Evolutionary conservation across 2,888 invertebrate species (phyloP).

Genomic region (Ormyrus rosae): DNA sequence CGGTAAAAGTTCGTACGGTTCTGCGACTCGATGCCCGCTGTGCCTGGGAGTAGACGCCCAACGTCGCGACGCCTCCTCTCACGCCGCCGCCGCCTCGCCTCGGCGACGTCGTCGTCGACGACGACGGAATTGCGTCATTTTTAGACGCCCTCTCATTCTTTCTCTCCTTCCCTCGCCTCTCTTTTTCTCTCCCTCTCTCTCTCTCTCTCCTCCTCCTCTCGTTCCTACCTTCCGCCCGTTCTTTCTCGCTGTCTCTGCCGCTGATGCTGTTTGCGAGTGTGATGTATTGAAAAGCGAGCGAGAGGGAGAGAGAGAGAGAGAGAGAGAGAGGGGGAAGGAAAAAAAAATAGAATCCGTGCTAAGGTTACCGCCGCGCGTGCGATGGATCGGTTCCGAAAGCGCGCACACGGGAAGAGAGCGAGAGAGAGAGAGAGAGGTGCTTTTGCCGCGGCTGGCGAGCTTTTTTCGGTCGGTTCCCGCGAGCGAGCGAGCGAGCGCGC

Average conservation of each 20-base stretch:
- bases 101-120: slow-evolving; percentile 31
- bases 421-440: neutral
- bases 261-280: neutral
- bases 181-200: slow-evolving; percentile 55
- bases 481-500: too few species aligned
- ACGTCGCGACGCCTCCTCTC: slow-evolving; percentile 58
- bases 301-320: neutral
- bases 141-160: slow-evolving; percentile 56
- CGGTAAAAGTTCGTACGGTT: slow-evolving; percentile 74
- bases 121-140: slow-evolving; percentile 53
- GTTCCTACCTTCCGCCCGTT: neutral
- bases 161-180: slow-evolving; percentile 52
- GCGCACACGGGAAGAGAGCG: too few species aligned
- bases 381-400: neutral
- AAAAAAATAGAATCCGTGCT: slow-evolving; percentile 74
- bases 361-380: slow-evolving; percentile 68
- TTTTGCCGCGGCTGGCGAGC: slow-evolving; percentile 10
- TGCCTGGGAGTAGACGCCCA: slow-evolving; percentile 51
- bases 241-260: slow-evolving; percentile 1
- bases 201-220: slow-evolving; percentile 8
- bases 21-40: slow-evolving; percentile 61
- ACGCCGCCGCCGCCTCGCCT: slow-evolving; percentile 1
- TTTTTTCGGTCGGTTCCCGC: slow-evolving; percentile 25
- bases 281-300: slow-evolving; percentile 7
- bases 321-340: neutral